Conservation (phyloP, 2,888 invertebrate genomes). For the Macropis europaea region DNA sequence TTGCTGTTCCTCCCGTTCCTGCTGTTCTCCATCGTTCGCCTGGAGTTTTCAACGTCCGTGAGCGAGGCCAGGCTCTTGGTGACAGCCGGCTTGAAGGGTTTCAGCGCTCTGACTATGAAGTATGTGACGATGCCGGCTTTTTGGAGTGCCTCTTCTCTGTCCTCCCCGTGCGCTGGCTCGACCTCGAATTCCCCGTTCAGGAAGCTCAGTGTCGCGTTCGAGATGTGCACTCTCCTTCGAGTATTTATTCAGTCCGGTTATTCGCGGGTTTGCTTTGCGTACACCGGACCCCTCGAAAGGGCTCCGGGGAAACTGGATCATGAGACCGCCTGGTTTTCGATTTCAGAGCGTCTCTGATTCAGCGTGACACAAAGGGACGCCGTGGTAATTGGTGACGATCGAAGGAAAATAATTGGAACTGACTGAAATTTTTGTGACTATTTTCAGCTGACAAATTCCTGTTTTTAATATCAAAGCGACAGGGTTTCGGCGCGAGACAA, state of each 20-base stretch:
- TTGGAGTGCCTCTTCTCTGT: constrained; percentile 93
- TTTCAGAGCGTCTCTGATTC: background rate
- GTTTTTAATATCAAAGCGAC: too few relatives aligned
- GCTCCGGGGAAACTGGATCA: background rate
- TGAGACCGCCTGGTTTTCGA: background rate
- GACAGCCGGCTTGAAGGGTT: constrained; percentile 82
- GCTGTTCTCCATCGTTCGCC: constrained; percentile 63
- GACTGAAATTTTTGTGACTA: too few relatives aligned
- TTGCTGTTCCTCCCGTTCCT: constrained; percentile 65
- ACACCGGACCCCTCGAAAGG: background rate
- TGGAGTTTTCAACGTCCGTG: constrained; percentile 69
- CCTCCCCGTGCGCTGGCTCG: constrained; percentile 93
- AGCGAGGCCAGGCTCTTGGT: constrained; percentile 75
- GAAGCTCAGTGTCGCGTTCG: constrained; percentile 93
- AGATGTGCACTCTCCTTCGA: constrained; percentile 92
- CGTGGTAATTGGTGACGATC: background rate
- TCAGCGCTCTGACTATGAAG: constrained; percentile 93
- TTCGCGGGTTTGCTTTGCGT: background rate
- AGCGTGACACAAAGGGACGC: background rate
- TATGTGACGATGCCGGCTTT: constrained; percentile 95
- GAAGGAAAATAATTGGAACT: too few relatives aligned
- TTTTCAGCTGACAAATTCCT: too few relatives aligned
- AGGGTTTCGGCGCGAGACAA: too few relatives aligned
- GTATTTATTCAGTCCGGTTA: constrained; percentile 16
- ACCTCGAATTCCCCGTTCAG: constrained; percentile 95